These are phyloP conservation scores for Scalopus aquaticus DNA, from an alignment of 2,113 vertebrate genomes.

Conservation along the genomic window DNA sequence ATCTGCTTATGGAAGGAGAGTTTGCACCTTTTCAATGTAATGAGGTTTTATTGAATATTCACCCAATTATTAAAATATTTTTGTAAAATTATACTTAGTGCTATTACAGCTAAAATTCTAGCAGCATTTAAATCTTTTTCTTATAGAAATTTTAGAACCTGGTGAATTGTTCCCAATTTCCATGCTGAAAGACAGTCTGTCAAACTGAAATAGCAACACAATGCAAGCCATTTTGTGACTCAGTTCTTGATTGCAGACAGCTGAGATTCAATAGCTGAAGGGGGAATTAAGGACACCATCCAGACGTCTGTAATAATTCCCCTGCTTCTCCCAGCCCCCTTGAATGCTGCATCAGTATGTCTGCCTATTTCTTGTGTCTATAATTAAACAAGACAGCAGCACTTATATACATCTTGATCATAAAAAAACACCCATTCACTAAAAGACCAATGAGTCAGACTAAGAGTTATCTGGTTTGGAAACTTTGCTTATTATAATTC, in stretches of 20 bases:
- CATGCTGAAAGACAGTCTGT: constrained; percentile 71
- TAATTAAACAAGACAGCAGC: constrained; percentile 66
- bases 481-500: constrained; percentile 53
- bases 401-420: constrained; percentile 32
- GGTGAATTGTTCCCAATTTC: constrained; percentile 78
- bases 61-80: constrained; percentile 66
- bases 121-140: constrained; percentile 70
- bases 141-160: constrained; percentile 71
- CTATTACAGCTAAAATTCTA: constrained; percentile 57
- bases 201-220: constrained; percentile 77
- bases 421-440: constrained; percentile 46
- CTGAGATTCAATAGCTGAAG: constrained; percentile 71
- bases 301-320: constrained; percentile 66
- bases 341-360: constrained; percentile 70
- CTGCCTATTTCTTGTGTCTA: constrained; percentile 58
- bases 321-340: not conserved
- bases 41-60: constrained; percentile 69
- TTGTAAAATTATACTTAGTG: constrained; percentile 62
- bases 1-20: constrained; percentile 16
- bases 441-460: constrained; percentile 51
- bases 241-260: constrained; percentile 80
- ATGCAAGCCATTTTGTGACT: constrained; percentile 72
- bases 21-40: constrained; percentile 64
- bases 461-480: not conserved
- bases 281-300: constrained; percentile 68